Evolutionary conservation across 2,797 vertebrate species (phyloP).

Genomic region (Microcaecilia unicolor): DNA sequence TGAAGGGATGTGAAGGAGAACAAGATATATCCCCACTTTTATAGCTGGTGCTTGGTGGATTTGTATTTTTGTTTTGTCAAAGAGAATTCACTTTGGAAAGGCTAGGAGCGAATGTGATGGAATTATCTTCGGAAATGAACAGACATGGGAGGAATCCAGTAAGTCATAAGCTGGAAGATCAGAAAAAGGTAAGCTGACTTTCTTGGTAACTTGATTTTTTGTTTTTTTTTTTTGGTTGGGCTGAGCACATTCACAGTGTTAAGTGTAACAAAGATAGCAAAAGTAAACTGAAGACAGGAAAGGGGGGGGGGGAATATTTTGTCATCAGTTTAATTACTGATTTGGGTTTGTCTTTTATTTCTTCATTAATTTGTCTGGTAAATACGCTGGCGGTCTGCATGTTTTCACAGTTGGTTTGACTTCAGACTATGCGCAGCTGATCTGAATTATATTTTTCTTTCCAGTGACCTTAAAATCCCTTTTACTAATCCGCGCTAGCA

Average conservation of each 20-base stretch:
- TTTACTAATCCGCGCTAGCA: too few relatives aligned
- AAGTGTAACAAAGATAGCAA: conserved; percentile 18
- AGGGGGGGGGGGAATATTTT: too few relatives aligned
- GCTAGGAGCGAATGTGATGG: conserved; percentile 75
- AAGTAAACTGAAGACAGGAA: background rate
- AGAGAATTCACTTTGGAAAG: conserved; percentile 54
- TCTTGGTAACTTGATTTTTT: conserved; percentile 1
- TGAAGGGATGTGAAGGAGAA: conserved; percentile 56
- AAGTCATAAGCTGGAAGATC: conserved; percentile 95
- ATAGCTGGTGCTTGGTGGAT: conserved; percentile 47
- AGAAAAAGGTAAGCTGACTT: conserved; percentile 82
- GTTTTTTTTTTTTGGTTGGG: conserved; percentile 6
- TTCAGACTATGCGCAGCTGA: background rate
- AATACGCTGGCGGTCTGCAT: conserved; percentile 5
- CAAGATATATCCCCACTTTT: conserved; percentile 32
- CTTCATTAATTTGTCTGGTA: conserved; percentile 7
- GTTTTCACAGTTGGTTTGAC: background rate
- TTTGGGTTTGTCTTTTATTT: conserved; percentile 3
- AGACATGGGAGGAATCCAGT: conserved; percentile 92
- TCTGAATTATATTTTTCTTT: background rate
- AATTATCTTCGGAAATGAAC: conserved; percentile 84
- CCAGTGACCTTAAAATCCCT: background rate
- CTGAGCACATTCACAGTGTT: background rate
- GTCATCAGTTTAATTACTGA: background rate
- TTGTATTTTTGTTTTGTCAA: conserved; percentile 56